Evolutionary conservation across 2,113 vertebrate species (phyloP).

Genomic region (Nibea albiflora): DNA sequence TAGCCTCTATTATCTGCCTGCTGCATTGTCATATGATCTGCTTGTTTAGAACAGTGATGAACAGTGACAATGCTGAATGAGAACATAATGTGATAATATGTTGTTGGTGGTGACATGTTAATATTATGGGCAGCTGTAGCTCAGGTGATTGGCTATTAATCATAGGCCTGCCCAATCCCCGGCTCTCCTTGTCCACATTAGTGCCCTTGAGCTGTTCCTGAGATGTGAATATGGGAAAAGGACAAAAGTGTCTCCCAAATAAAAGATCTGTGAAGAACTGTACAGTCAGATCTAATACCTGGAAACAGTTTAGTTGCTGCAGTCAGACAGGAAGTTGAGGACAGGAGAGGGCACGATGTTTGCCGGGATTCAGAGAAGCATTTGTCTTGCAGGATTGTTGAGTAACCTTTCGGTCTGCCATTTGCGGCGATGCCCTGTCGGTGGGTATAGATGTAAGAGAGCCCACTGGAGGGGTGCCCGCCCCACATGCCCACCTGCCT

Average conservation of each 20-base stretch:
- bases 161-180: constrained; percentile 27
- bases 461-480: constrained; percentile 80
- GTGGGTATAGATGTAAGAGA: constrained; percentile 68
- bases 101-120: constrained; percentile 24
- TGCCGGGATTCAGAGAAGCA: constrained; percentile 25
- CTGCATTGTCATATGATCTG: constrained; percentile 15
- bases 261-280: neutral
- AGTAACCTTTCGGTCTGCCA: constrained; percentile 77
- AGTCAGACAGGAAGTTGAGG: constrained; percentile 5
- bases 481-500: constrained; percentile 81
- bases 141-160: constrained; percentile 64
- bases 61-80: constrained; percentile 24
- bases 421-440: constrained; percentile 60
- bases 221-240: neutral
- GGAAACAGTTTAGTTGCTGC: neutral
- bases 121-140: constrained; percentile 51
- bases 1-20: neutral
- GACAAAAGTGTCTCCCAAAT: neutral
- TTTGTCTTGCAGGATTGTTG: constrained; percentile 45
- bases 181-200: constrained; percentile 40
- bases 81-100: constrained; percentile 39
- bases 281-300: neutral
- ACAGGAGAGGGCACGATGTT: constrained; percentile 15
- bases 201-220: constrained; percentile 48
- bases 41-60: constrained; percentile 55